A percentile compares a stretch with the other conserved stretches of the same genome.
Conservation (phyloP, 2,888 invertebrate species). For the Ecdyonurus torrentis region DNA sequence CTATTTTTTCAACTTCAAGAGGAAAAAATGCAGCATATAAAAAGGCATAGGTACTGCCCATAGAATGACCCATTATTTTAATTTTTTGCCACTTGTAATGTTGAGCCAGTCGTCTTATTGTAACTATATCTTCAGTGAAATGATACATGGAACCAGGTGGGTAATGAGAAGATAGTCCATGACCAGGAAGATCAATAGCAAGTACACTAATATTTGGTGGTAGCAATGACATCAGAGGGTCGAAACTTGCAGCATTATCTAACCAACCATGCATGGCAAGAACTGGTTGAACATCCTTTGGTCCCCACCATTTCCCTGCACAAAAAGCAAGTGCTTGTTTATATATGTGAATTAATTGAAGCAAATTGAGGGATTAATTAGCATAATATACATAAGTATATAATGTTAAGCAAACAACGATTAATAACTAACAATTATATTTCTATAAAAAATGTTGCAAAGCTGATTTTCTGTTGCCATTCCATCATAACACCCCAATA, state of each 20-base stretch:
- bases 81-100: slow-evolving; percentile 25
- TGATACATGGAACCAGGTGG: slow-evolving; percentile 17
- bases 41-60: slow-evolving; percentile 11
- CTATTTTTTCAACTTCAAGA: slow-evolving; percentile 13
- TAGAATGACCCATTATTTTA: background rate
- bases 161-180: slow-evolving; percentile 20
- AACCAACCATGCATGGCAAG: slow-evolving; percentile 21
- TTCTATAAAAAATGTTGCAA: too few species aligned
- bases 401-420: too few species aligned
- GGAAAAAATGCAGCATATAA: slow-evolving; percentile 17
- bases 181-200: slow-evolving; percentile 21
- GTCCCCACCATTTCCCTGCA: slow-evolving; percentile 18
- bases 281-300: slow-evolving; percentile 14
- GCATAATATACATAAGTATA: too few species aligned
- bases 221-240: slow-evolving; percentile 18
- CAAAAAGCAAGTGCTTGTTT: too few species aligned
- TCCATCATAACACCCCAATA: too few species aligned
- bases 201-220: slow-evolving; percentile 16
- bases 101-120: slow-evolving; percentile 16
- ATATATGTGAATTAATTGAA: too few species aligned
- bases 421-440: too few species aligned
- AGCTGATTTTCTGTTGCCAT: too few species aligned
- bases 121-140: slow-evolving; percentile 14
- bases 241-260: slow-evolving; percentile 22
- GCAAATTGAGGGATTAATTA: too few species aligned